Evolutionary conservation across 2,888 invertebrate genomes (phyloP), one percentile per base, ranked within the genome.

Genomic region (Ashinkailepas kermadecensis): DNA sequence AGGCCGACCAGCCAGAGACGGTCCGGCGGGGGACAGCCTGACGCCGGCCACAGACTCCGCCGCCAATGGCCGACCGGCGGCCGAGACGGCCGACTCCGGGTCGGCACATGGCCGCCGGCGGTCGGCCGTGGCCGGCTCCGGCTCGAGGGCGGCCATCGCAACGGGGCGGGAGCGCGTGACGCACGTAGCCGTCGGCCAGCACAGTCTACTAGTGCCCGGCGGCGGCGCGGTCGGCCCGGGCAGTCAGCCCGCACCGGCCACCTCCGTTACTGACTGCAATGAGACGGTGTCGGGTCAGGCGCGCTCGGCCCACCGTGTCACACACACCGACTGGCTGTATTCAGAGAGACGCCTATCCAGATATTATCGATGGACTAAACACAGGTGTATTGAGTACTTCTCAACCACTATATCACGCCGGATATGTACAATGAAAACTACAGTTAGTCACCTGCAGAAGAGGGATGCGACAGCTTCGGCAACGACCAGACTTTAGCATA

Each of bases 261-360:
- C 25, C 70, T 4, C 8, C 18, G 0, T 21, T 56, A 21, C 74
- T 74, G 74, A 74, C 74, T 74, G 74, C 21, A 74, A 74, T 74
- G 54, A 74, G 74, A 74, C 74, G 56, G 56, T 74, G 74, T 74
- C 54, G 18, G 74, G 74, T 74, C 74, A 74, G 74, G 54, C 18
- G 21, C 23, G 74, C 54, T 74, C 21, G 12, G 74, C 56, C 11
- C 67, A 64, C n/a, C 7, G 11, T 15, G 59, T 59, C 59, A 39
- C 39, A 39, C 39, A 39, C 39, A 39, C 39, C 39, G 39, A 39
- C 39, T 4, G 39, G 39, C 39, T 39, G 39, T 39, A 39, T 39
- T 39, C 39, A 39, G 39, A 39, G 39, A 39, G 39, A 39, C 39
- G 39, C 39, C 39, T 39, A 39, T 39, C 39, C 39, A 39, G 39